phyloP scores from a whole-genome alignment of 2,113 vertebrate genomes.

The Ophthalmolycus amberensis region DNA sequence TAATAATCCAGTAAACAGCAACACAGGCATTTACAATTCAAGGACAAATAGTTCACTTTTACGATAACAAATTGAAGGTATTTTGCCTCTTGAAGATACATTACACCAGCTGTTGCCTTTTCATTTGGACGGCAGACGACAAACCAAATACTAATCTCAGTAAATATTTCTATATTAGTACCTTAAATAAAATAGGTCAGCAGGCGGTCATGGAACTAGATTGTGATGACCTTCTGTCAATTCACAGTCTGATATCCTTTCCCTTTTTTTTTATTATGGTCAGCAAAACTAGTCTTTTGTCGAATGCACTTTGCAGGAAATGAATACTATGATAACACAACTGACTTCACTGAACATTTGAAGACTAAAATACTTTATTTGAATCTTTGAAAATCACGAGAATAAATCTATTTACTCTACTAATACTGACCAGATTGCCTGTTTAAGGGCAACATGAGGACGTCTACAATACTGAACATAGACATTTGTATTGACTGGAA shows the following conservation, averaged over 20 bases:
- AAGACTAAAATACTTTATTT: slow-evolving; percentile 10
- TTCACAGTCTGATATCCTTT: slow-evolving; percentile 56
- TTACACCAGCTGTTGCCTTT: slow-evolving; percentile 52
- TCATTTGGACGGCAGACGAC: slow-evolving; percentile 35
- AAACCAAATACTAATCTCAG: slow-evolving; percentile 47
- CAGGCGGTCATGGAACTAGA: slow-evolving; percentile 5
- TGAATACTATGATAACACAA: slow-evolving; percentile 19
- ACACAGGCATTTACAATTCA: slow-evolving; percentile 79
- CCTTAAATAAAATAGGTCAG: slow-evolving; percentile 31
- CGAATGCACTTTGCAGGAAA: slow-evolving; percentile 23
- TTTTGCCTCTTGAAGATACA: slow-evolving; percentile 49
- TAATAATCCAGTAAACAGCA: slow-evolving; percentile 81
- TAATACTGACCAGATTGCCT: slow-evolving; percentile 33
- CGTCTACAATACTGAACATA: slow-evolving; percentile 17
- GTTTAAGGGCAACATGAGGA: slow-evolving; percentile 19
- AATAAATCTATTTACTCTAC: slow-evolving; percentile 31
- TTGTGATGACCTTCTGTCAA: slow-evolving; percentile 38
- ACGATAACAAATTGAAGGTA: slow-evolving; percentile 71
- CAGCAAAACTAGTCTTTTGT: slow-evolving; percentile 12
- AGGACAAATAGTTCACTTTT: slow-evolving; percentile 79
- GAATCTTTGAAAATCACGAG: slow-evolving; percentile 24
- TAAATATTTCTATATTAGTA: slow-evolving; percentile 29
- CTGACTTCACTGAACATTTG: slow-evolving; percentile 45
- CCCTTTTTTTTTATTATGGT: slow-evolving; percentile 2
- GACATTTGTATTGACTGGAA: slow-evolving; percentile 3